Evolutionary conservation across 2,797 vertebrate genomes (phyloP), one percentile per base, ranked within the genome.

Genomic region (Fundulus diaphanus): DNA sequence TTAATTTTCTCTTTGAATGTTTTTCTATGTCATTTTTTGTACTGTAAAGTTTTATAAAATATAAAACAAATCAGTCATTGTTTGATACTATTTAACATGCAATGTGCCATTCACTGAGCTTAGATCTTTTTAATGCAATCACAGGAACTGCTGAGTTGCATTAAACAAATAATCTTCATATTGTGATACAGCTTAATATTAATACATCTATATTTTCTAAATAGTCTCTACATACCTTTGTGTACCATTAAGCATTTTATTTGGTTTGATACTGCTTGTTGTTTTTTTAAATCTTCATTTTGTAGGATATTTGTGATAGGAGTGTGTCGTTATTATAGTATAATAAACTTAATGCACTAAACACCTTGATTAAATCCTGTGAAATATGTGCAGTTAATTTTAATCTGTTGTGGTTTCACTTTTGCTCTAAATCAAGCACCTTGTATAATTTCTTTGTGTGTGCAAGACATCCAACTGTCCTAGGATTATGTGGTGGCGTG

Each of bases 301-400:
- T 35, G 76, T 80, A 76, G 40, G 18, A 76, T 76, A 48, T 15
- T 42, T 52, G 20, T 72, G 73, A 51, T 52, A 85, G 31, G 22
- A 79, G 49, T 79, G 35, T 79, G 52, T 83, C 85, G 3, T 74
- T 86, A 65, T 81, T 78, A 80, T 52, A 71, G 66, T 83, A 68
- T 79, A 79, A 48, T 69, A 46, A 86, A 77, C 77, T 88, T 73
- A 84, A 70, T 82, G 54, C 74, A 80, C 56, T 80, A 73, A 77
- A 79, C 27, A 70, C 48, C 27, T 63, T 61, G 40, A 78, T 35
- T 84, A 89, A 75, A 85, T 87, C 72, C 71, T 82, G 57, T 78
- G 78, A 86, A 86, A 88, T 83, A 87, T 91, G 92, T 92, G 89
- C 87, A 91, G 88, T 88, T 48, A 73, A 86, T 84, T 85, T 1